phyloP scores from a whole-genome alignment of 2,113 vertebrate genomes.

The Tragelaphus strepsiceros region DNA sequence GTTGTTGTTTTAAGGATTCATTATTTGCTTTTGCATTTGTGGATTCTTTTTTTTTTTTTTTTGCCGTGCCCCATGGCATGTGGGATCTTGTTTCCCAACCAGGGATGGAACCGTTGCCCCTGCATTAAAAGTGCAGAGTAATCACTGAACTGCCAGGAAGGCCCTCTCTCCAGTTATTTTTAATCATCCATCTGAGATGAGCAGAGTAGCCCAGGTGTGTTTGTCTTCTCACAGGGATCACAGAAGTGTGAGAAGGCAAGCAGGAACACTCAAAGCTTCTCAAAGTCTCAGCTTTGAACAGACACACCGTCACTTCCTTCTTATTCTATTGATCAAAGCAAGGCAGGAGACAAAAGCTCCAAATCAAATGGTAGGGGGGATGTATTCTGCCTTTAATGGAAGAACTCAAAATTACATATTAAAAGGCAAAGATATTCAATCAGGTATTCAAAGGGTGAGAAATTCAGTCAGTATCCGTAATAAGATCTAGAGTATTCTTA shows the following conservation, averaged over 20 bases:
- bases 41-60: not conserved
- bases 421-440: not conserved
- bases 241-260: not conserved
- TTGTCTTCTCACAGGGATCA: accelerated
- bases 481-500: not conserved
- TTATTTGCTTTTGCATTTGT: not conserved
- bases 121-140: not conserved
- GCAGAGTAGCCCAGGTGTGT: not conserved
- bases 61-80: not conserved
- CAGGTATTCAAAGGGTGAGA: not conserved
- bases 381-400: not conserved
- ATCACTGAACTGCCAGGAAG: not conserved
- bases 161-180: not conserved
- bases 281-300: not conserved
- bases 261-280: not conserved
- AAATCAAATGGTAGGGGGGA: not conserved
- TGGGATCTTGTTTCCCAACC: not conserved
- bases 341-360: not conserved
- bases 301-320: not conserved
- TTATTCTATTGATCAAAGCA: not conserved
- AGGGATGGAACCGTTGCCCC: not conserved
- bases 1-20: not conserved
- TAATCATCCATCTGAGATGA: not conserved
- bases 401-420: not conserved
- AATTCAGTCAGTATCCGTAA: not conserved